Percentiles rank a stretch among this genome's conserved stretches.
Conservation (phyloP, 2,888 invertebrate species). For the Protophormia terraenovae region DNA sequence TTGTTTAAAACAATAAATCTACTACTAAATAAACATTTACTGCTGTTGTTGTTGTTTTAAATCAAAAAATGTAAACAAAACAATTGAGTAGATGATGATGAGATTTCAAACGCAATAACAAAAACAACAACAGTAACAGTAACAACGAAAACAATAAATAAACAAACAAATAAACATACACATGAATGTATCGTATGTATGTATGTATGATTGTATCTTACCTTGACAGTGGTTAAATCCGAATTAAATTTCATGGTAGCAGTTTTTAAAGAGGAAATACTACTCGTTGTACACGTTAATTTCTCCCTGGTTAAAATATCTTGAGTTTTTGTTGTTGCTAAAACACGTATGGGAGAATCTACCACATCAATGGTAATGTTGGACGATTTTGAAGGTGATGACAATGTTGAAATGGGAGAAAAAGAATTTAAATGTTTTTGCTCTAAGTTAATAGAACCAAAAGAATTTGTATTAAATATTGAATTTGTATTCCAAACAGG, state of each 20-base stretch:
- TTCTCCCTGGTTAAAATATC: conserved; percentile 54
- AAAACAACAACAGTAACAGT: no score
- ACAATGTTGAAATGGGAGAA: neutral
- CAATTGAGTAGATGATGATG: neutral
- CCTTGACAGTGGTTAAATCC: conserved; percentile 76
- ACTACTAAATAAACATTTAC: neutral
- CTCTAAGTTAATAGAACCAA: neutral
- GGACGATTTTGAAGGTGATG: conserved; percentile 6
- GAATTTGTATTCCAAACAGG: conserved; percentile 27
- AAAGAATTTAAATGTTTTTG: conserved; percentile 4
- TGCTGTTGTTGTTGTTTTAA: neutral
- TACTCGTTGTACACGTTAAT: conserved; percentile 49
- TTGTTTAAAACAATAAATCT: conserved; percentile 37
- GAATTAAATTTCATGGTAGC: conserved; percentile 75
- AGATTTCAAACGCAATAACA: neutral
- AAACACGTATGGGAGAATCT: conserved; percentile 49
- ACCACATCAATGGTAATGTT: conserved; percentile 19
- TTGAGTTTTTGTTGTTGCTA: conserved; percentile 56
- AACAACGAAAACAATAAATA: no score
- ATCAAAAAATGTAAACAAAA: conserved; percentile 39
- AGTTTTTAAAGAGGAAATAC: conserved; percentile 55
- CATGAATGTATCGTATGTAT: no score
- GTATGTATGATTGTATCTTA: conserved; percentile 71
- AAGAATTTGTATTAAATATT: conserved; percentile 9
- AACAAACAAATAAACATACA: conserved; percentile 25